Percentiles rank a stretch among this genome's conserved stretches.
Evolutionary conservation across 2,113 vertebrate species (phyloP).

Genomic region (Lepisosteus osseus): DNA sequence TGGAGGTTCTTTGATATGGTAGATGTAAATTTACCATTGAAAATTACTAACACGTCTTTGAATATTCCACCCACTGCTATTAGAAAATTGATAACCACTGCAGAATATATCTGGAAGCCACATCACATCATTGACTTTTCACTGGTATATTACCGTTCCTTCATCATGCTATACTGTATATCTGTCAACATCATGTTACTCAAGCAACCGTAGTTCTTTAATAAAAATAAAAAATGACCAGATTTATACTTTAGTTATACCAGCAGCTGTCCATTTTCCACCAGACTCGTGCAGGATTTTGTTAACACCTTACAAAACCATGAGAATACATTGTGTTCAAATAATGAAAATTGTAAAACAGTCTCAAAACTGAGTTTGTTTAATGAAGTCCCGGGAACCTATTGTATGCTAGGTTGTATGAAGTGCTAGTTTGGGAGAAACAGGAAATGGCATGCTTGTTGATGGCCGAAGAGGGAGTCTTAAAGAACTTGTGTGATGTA

Average conservation of each 20-base stretch:
- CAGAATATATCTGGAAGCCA: no score
- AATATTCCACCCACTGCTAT: no score
- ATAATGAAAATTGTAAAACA: neutral
- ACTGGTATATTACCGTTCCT: no score
- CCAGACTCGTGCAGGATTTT: neutral
- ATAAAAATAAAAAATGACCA: neutral
- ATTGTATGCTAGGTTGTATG: neutral
- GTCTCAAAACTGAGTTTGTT: slow-evolving; percentile 7
- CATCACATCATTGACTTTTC: no score
- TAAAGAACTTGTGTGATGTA: neutral
- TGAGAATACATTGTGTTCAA: neutral
- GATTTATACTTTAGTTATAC: neutral
- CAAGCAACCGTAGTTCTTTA: neutral
- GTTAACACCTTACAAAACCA: slow-evolving; percentile 12
- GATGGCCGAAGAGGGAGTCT: neutral
- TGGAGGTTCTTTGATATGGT: no score
- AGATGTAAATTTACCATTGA: no score
- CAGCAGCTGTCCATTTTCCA: neutral
- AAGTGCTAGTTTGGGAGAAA: neutral
- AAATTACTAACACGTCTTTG: no score
- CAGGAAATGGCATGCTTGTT: neutral
- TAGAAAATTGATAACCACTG: no score
- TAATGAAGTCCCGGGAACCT: neutral
- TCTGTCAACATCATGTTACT: no score
- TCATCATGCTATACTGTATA: no score